Conservation (phyloP, 2,888 invertebrate species). For the Megalurothrips usitatus region DNA sequence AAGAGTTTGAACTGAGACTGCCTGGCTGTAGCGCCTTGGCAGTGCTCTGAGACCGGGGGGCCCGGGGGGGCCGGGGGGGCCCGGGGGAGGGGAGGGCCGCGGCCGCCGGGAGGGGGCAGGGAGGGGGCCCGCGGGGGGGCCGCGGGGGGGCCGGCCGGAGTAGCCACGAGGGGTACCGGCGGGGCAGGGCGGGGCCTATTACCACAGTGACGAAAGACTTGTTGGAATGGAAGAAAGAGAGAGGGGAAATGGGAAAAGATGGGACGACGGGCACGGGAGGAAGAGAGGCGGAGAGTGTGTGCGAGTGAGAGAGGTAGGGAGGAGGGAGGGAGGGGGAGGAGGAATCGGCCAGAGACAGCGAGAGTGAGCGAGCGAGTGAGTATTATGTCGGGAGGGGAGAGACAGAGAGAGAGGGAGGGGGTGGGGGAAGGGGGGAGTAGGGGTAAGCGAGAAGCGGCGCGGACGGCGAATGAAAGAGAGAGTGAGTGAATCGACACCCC, state of each 20-base stretch:
- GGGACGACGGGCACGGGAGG: not conserved
- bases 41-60: not conserved
- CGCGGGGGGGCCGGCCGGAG: not conserved
- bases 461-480: not conserved
- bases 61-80: not conserved
- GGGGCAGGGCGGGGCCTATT: not conserved
- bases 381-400: too few species aligned
- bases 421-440: not conserved
- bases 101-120: not conserved
- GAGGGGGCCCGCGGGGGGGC: not conserved
- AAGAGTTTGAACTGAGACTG: constrained; percentile 17
- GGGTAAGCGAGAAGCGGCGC: not conserved
- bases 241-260: not conserved
- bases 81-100: not conserved
- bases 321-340: not conserved
- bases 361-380: not conserved
- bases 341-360: not conserved
- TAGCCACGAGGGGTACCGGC: not conserved
- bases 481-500: not conserved
- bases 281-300: not conserved
- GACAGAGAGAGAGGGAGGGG: not conserved
- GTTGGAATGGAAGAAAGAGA: constrained; percentile 19
- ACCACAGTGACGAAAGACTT: constrained; percentile 22
- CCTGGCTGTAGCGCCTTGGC: not conserved
- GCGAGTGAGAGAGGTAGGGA: not conserved